Percentiles rank a stretch among this genome's conserved stretches.
phyloP scores from a whole-genome alignment of 2,113 vertebrate genomes.

The Lates calcarifer region DNA sequence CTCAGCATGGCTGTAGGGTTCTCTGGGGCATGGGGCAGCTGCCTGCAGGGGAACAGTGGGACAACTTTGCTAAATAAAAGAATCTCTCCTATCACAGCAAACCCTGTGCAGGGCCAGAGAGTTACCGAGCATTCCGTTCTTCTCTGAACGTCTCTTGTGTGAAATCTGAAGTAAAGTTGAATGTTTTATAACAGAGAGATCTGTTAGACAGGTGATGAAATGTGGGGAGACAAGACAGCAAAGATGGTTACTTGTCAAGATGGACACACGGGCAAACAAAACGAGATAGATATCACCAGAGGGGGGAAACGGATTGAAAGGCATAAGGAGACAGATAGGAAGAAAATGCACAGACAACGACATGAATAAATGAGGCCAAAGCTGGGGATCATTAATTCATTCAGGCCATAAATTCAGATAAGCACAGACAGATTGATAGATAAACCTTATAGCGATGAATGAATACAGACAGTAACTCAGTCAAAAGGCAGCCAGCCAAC shows the following conservation, averaged over 20 bases:
- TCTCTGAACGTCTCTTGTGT: background rate
- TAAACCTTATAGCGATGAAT: conserved; percentile 57
- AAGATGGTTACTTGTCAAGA: conserved; percentile 62
- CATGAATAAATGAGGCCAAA: conserved; percentile 55
- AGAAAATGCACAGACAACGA: conserved; percentile 44
- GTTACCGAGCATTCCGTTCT: background rate
- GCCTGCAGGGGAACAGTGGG: conserved; percentile 80
- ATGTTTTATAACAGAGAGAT: conserved; percentile 49
- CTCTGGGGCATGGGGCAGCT: conserved; percentile 93
- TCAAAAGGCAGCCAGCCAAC: conserved; percentile 54
- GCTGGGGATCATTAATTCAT: conserved; percentile 69
- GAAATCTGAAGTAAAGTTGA: conserved; percentile 26
- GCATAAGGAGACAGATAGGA: conserved; percentile 50
- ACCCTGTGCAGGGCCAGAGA: conserved; percentile 5
- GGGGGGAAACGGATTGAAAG: conserved; percentile 42
- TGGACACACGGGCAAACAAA: conserved; percentile 59
- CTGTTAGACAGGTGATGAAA: conserved; percentile 65
- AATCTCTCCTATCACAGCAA: conserved; percentile 20
- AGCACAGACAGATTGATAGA: conserved; percentile 66
- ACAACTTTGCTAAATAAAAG: conserved; percentile 57
- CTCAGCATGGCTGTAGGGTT: conserved; percentile 89
- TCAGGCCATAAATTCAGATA: conserved; percentile 71
- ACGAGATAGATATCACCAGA: conserved; percentile 62
- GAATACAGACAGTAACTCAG: conserved; percentile 43
- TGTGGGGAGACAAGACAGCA: conserved; percentile 55